Evolutionary conservation across 2,888 invertebrate genomes (phyloP).

Genomic region (Heliconius ismenius): DNA sequence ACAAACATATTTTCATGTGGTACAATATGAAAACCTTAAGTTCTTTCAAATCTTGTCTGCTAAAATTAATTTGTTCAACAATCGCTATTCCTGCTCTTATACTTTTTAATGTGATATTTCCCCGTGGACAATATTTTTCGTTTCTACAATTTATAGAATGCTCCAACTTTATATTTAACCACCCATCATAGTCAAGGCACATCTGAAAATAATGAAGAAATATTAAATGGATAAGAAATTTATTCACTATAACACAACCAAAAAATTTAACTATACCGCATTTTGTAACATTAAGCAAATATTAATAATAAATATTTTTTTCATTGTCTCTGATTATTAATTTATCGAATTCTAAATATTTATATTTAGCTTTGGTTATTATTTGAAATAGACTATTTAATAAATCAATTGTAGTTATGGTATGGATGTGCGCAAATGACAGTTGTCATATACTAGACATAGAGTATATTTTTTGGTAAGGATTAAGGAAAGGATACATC

Average conservation of each 20-base stretch:
- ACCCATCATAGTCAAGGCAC: constrained; percentile 87
- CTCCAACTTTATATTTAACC: constrained; percentile 86
- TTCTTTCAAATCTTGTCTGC: constrained; percentile 77
- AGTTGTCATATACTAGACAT: neutral
- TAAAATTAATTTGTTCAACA: constrained; percentile 83
- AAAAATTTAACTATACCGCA: constrained; percentile 3
- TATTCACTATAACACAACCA: neutral
- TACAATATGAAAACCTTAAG: constrained; percentile 74
- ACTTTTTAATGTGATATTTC: constrained; percentile 87
- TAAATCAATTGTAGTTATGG: neutral
- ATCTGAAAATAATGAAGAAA: constrained; percentile 52
- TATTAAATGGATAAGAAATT: neutral
- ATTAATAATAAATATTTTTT: neutral
- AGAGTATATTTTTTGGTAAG: too few species aligned
- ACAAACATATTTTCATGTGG: neutral
- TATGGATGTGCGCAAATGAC: neutral
- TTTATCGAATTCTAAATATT: neutral
- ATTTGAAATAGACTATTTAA: neutral
- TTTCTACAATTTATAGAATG: constrained; percentile 84
- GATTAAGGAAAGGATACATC: too few species aligned
- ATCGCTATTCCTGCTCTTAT: constrained; percentile 84
- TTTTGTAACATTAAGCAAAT: constrained; percentile 6
- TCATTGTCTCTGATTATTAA: neutral
- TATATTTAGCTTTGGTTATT: constrained; percentile 2
- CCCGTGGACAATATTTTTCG: constrained; percentile 83